A percentile compares a stretch with the other conserved stretches of the same genome.
Conservation (phyloP, 2,797 vertebrate genomes). For the Morus bassanus region DNA sequence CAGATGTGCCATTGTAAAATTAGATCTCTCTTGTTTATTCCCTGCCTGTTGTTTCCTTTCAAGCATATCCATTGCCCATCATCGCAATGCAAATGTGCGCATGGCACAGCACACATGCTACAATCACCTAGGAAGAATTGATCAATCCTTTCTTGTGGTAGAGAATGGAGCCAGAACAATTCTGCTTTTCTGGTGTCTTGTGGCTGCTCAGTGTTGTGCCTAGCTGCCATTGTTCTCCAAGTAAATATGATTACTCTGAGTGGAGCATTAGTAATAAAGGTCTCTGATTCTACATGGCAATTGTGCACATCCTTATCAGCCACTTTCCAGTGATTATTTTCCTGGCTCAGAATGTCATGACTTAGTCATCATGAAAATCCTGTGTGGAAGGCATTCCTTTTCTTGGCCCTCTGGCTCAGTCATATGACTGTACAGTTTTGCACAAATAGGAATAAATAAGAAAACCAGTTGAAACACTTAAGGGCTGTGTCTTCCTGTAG, state of each 20-base stretch:
- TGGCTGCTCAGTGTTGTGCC: not conserved
- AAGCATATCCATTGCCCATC: not conserved
- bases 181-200: not conserved
- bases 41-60: not conserved
- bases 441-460: not conserved
- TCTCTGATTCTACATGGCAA: not conserved
- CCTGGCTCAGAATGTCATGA: not conserved
- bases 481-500: not conserved
- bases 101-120: not conserved
- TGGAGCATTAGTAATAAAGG: not conserved
- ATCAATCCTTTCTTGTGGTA: not conserved
- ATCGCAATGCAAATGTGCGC: not conserved
- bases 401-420: not conserved
- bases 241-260: not conserved
- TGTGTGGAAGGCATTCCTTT: not conserved
- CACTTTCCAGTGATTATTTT: not conserved
- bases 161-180: not conserved
- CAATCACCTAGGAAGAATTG: not conserved
- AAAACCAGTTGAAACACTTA: not conserved
- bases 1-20: conserved; percentile 31
- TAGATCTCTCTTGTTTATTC: not conserved
- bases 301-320: not conserved
- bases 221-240: not conserved
- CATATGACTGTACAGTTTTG: not conserved
- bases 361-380: not conserved